Percentiles rank a stretch among this genome's conserved stretches.
phyloP scores from a whole-genome alignment of 1,140 invertebrate species.

The Aphaenogaster rudis region DNA sequence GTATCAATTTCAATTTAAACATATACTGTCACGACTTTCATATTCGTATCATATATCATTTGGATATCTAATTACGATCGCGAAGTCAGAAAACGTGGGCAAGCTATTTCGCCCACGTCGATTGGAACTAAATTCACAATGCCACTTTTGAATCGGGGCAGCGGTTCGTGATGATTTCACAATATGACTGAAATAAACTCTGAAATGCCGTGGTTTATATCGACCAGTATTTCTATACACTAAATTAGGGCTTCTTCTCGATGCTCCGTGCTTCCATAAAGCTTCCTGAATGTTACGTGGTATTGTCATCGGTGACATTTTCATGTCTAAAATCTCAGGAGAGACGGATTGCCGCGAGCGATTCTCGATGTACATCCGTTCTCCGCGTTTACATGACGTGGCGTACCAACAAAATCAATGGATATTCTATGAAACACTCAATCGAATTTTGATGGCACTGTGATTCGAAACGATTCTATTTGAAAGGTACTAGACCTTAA shows the following conservation, averaged over 20 bases:
- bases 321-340: constrained; percentile 31
- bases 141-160: constrained; percentile 51
- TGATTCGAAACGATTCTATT: constrained; percentile 11
- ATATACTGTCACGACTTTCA: neutral
- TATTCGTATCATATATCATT: neutral
- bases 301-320: constrained; percentile 61
- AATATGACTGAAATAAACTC: constrained; percentile 71
- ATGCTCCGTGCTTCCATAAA: constrained; percentile 62
- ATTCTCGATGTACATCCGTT: constrained; percentile 40
- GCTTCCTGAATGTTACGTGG: constrained; percentile 53
- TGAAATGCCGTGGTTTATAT: constrained; percentile 70
- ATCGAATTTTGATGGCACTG: constrained; percentile 36
- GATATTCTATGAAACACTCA: constrained; percentile 42
- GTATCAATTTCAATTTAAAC: neutral
- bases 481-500: neutral
- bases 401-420: constrained; percentile 32
- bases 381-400: neutral
- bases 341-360: constrained; percentile 13
- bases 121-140: constrained; percentile 68
- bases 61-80: neutral
- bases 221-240: constrained; percentile 54
- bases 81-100: neutral
- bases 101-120: constrained; percentile 32
- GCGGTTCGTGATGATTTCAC: constrained; percentile 66
- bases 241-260: constrained; percentile 49